These are phyloP conservation scores for Drosophila pegasa DNA, from an alignment of 2,888 invertebrate genomes.

Conservation along the genomic window DNA sequence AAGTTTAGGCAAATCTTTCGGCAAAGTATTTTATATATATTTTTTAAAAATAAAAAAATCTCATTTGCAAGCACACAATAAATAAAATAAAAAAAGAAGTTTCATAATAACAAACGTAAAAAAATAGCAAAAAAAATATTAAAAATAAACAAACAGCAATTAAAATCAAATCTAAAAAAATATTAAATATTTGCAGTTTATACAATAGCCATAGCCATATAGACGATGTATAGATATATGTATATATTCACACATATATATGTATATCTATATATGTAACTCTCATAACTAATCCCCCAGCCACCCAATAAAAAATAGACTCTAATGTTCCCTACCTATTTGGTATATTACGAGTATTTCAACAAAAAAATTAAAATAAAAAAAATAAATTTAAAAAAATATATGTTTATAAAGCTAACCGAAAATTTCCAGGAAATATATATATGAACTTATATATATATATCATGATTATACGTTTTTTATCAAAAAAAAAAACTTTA, in stretches of 20 bases:
- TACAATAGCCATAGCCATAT: slow-evolving; percentile 60
- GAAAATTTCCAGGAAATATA: slow-evolving; percentile 31
- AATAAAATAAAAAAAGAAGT: slow-evolving; percentile 50
- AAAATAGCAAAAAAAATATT: slow-evolving; percentile 46
- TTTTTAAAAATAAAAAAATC: slow-evolving; percentile 11
- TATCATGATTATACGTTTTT: slow-evolving; percentile 55
- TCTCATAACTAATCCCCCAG: slow-evolving; percentile 40
- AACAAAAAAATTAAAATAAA: slow-evolving; percentile 19
- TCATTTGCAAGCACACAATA: slow-evolving; percentile 70
- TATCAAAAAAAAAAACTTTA: slow-evolving; percentile 60
- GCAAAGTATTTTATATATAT: slow-evolving; percentile 70
- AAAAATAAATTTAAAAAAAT: slow-evolving; percentile 4
- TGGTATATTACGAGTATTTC: slow-evolving; percentile 50
- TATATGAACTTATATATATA: neutral
- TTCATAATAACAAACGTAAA: slow-evolving; percentile 16
- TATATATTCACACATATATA: slow-evolving; percentile 42
- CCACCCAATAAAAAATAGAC: slow-evolving; percentile 46
- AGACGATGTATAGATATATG: slow-evolving; percentile 18
- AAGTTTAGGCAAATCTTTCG: slow-evolving; percentile 80
- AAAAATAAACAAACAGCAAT: slow-evolving; percentile 36
- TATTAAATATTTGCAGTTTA: slow-evolving; percentile 52
- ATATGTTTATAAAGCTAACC: slow-evolving; percentile 25
- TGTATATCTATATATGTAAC: slow-evolving; percentile 55
- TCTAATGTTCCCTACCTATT: slow-evolving; percentile 69
- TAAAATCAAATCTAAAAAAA: slow-evolving; percentile 50